Evolutionary conservation across 2,113 vertebrate species (phyloP).

Genomic region (Mesitornis unicolor): DNA sequence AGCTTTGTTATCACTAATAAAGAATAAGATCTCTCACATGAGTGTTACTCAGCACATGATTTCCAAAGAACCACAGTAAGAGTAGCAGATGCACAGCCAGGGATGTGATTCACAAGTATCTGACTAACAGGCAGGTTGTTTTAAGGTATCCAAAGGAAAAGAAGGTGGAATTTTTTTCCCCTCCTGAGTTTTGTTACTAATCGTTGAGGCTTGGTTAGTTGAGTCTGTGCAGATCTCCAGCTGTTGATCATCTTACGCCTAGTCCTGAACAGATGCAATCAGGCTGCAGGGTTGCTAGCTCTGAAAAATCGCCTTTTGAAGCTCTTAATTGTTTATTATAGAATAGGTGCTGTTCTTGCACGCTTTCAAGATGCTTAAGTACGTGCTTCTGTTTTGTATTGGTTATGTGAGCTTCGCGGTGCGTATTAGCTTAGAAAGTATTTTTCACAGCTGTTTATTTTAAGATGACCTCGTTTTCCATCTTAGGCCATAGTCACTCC

Average conservation of each 20-base stretch:
- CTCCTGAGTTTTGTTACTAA: accelerated
- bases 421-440: not conserved
- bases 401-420: not conserved
- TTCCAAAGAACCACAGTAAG: not conserved
- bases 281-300: not conserved
- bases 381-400: not conserved
- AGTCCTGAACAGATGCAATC: not conserved
- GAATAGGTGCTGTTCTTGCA: not conserved
- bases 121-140: not conserved
- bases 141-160: not conserved
- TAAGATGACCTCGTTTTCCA: not conserved
- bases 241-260: not conserved
- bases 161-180: not conserved
- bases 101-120: not conserved
- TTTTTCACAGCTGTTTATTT: conserved; percentile 32
- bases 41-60: not conserved
- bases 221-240: not conserved
- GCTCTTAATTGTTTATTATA: not conserved
- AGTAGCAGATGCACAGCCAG: not conserved
- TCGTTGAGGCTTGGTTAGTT: not conserved
- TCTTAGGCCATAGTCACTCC: not conserved
- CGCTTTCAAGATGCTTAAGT: not conserved
- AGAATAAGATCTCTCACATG: not conserved
- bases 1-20: not conserved
- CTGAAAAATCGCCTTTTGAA: not conserved